These are phyloP conservation scores for Siniperca scherzeri DNA, from an alignment of 2,797 vertebrate genomes.

Conservation along the genomic window DNA sequence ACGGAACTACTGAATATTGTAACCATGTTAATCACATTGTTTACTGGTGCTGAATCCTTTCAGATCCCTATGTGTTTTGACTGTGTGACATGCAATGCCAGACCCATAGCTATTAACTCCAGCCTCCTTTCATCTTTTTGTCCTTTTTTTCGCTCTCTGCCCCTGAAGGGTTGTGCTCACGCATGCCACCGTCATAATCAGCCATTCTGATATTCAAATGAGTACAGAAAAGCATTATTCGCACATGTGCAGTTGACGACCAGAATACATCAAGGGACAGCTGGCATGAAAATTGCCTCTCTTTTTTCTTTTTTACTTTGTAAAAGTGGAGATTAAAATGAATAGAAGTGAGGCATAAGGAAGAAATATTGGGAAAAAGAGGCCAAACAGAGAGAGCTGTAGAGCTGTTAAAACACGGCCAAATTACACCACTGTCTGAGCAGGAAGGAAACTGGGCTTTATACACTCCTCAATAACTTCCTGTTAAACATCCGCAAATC, in stretches of 20 bases:
- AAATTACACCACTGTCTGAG: conserved; percentile 78
- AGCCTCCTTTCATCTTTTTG: conserved; percentile 72
- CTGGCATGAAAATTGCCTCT: conserved; percentile 67
- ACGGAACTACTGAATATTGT: conserved; percentile 38
- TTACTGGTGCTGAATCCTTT: conserved; percentile 66
- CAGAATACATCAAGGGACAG: conserved; percentile 79
- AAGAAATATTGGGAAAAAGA: conserved; percentile 41
- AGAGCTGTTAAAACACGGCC: conserved; percentile 70
- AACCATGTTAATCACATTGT: conserved; percentile 56
- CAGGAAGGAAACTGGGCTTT: conserved; percentile 85
- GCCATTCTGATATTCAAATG: conserved; percentile 79
- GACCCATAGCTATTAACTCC: conserved; percentile 56
- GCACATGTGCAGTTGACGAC: conserved; percentile 77
- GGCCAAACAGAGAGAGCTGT: conserved; percentile 50
- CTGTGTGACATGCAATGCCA: conserved; percentile 58
- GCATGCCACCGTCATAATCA: conserved; percentile 82
- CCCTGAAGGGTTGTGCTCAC: conserved; percentile 77
- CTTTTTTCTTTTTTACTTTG: conserved; percentile 45
- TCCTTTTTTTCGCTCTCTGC: conserved; percentile 49
- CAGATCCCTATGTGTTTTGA: conserved; percentile 35
- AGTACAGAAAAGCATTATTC: conserved; percentile 63
- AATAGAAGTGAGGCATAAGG: conserved; percentile 44
- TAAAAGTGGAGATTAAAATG: conserved; percentile 50
- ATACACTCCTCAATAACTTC: conserved; percentile 85
- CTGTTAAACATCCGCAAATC: conserved; percentile 86